Conservation (phyloP, 2,113 vertebrate species). For the Gnathonemus longibarbis region DNA sequence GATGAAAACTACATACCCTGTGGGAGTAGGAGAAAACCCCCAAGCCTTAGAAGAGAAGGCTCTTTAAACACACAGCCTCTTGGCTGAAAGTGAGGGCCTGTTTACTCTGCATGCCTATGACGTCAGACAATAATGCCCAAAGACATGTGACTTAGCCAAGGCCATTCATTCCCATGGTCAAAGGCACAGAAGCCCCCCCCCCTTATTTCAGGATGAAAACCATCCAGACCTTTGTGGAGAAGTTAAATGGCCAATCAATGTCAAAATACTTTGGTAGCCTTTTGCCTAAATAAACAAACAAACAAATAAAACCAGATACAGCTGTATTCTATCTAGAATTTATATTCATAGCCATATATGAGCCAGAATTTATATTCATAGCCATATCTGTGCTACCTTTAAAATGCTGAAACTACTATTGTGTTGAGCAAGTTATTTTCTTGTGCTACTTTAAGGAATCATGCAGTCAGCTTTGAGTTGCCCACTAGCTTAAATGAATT, state of each 20-base stretch:
- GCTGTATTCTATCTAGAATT: background rate
- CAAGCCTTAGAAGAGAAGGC: background rate
- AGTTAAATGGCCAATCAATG: constrained; percentile 6
- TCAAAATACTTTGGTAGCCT: background rate
- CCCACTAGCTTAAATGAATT: background rate
- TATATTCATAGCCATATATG: background rate
- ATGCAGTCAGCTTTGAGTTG: background rate
- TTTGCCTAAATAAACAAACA: background rate
- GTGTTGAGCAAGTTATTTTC: background rate
- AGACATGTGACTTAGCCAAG: constrained; percentile 39
- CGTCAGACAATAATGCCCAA: constrained; percentile 37
- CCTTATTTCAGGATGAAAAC: background rate
- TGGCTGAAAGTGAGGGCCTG: constrained; percentile 25
- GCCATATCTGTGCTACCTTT: background rate
- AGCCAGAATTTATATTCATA: background rate
- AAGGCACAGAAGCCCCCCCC: background rate
- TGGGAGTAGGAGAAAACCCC: background rate
- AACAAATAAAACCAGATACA: background rate
- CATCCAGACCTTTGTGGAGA: background rate
- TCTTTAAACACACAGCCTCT: constrained; percentile 13
- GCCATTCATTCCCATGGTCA: constrained; percentile 31
- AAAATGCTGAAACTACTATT: background rate
- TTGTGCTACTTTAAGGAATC: background rate
- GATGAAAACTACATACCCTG: background rate
- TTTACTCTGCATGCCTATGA: constrained; percentile 34